phyloP scores from a whole-genome alignment of 2,113 vertebrate species.

The Oreochromis tanganicae region DNA sequence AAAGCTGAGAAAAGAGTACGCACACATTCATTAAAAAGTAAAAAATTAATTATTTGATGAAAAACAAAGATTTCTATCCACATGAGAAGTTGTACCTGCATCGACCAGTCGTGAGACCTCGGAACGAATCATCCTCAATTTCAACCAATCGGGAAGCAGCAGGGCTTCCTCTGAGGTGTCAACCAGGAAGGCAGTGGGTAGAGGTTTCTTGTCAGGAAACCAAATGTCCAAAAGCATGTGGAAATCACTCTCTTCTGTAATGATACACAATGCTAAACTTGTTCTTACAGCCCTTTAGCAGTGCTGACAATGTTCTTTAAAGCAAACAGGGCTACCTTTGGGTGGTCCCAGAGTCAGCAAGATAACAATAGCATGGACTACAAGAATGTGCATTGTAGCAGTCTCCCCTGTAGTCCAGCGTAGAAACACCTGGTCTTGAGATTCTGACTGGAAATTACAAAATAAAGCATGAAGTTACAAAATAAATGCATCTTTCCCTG shows the following conservation, averaged over 20 bases:
- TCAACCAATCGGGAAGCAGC: conserved; percentile 94
- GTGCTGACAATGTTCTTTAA: neutral
- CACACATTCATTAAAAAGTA: neutral
- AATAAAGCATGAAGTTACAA: neutral
- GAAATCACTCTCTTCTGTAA: conserved; percentile 84
- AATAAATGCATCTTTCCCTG: too few relatives aligned
- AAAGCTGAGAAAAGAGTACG: conserved; percentile 71
- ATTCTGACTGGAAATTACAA: conserved; percentile 80
- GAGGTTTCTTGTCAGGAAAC: conserved; percentile 94
- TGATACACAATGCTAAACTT: neutral
- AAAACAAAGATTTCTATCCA: neutral
- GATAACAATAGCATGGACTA: conserved; percentile 98
- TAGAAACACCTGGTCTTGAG: conserved; percentile 96
- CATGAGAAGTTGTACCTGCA: conserved; percentile 73
- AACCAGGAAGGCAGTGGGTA: conserved; percentile 95
- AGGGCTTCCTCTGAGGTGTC: conserved; percentile 96
- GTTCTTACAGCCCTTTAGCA: neutral
- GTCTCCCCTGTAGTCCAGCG: conserved; percentile 95
- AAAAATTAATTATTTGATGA: neutral
- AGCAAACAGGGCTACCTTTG: conserved; percentile 70
- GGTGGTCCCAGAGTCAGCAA: conserved; percentile 91
- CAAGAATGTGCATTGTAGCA: conserved; percentile 96
- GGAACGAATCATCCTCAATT: conserved; percentile 95
- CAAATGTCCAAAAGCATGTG: conserved; percentile 87
- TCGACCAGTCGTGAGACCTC: conserved; percentile 93